Base-by-base conservation (phyloP, 2,113 vertebrate species). In the Corythaeola cristata region DNA sequence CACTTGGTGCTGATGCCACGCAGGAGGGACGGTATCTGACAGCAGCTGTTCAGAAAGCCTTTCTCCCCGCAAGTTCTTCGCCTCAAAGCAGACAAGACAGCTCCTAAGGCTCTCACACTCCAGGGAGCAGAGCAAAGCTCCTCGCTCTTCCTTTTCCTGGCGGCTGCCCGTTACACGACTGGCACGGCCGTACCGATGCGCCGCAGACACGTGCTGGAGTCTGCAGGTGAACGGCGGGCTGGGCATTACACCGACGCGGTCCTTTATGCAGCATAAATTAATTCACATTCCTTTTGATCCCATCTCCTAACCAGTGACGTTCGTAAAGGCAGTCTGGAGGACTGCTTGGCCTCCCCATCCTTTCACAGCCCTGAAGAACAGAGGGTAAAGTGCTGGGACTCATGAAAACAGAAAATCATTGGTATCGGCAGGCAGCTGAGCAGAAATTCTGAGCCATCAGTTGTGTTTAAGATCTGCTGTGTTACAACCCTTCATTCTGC, bases 401-500 rank as follows among this genome's bases (percentile, higher is more conserved):
- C 74, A 76, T 5, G 5, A 41, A 77, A 81, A 68, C 50, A 72
- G 91, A 89, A 73, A 63, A 78, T 78, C 96, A 92, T 66, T 49
- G 95, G n/a, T 96, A 75, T 64, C 6, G 74, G 96, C 96, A 96
- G 96, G 95, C 49, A 72, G 76, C 93, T 69, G 93, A 95, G 83
- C 77, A 92, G 94, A 45, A 91, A 69, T 91, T 76, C 73, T 10
- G 73, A 96, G 93, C 94, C 72, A 62, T 94, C 73, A 39, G 62
- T 68, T 69, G 90, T 78, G 90, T 66, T 98, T 91, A 95, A 95
- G 90, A 55, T 73, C 77, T 81, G 64, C 88, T 15, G 18, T 5
- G 5, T 66, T 88, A 47, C 90, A 89, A 44, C 77, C 78, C 64
- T 77, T 62, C 5, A 27, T 79, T 77, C 77, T 30, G 81, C 89